phyloP scores from a whole-genome alignment of 2,113 vertebrate genomes.

The Brachypodius melanocephalos region DNA sequence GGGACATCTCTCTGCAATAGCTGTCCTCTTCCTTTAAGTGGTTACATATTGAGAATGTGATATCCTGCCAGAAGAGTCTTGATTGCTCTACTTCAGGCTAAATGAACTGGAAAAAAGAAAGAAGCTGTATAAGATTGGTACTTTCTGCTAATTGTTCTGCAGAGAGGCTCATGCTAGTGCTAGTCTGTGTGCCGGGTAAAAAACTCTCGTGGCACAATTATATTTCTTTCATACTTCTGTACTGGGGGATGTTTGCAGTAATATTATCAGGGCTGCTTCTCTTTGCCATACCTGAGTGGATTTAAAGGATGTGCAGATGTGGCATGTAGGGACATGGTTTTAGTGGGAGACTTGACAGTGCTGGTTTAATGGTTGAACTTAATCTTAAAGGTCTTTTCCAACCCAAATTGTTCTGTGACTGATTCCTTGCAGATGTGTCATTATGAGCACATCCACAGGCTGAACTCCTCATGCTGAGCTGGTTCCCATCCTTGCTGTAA shows the following conservation, averaged over 20 bases:
- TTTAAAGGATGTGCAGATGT: background rate
- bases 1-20: background rate
- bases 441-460: background rate
- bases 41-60: conserved; percentile 2
- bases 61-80: conserved; percentile 14
- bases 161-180: background rate
- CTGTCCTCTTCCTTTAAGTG: conserved; percentile 33
- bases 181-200: background rate
- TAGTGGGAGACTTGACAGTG: background rate
- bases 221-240: background rate
- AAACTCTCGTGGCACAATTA: background rate
- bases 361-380: background rate
- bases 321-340: background rate
- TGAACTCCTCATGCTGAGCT: background rate
- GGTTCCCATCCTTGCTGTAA: background rate
- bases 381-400: background rate
- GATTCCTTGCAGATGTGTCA: background rate
- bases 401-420: background rate
- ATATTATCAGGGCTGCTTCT: background rate
- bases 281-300: background rate
- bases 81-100: conserved; percentile 29
- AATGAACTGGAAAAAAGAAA: background rate
- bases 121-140: background rate
- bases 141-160: conserved; percentile 13
- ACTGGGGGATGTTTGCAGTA: background rate